phyloP scores from a whole-genome alignment of 2,797 vertebrate genomes.

The Borostomias antarcticus region DNA sequence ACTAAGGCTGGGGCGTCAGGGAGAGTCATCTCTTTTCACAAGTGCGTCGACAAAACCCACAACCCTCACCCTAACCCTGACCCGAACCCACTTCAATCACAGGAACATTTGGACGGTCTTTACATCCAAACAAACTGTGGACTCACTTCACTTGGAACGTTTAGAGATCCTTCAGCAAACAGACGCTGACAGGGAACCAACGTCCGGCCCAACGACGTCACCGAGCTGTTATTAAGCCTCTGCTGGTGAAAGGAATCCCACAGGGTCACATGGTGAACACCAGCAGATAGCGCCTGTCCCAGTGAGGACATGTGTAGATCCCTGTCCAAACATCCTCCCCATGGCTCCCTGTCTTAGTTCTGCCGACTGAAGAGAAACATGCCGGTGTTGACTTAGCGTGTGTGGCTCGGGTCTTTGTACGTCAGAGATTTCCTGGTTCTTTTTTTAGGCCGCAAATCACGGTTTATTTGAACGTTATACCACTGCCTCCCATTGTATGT shows the following conservation, averaged over 20 bases:
- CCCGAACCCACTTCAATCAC: not conserved
- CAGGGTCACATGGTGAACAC: not conserved
- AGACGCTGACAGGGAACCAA: not conserved
- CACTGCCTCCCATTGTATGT: constrained; percentile 53
- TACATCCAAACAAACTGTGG: constrained; percentile 4
- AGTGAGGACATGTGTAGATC: constrained; percentile 30
- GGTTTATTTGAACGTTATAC: constrained; percentile 53
- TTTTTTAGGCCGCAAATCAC: constrained; percentile 36
- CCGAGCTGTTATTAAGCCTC: not conserved
- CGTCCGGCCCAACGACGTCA: too few species aligned
- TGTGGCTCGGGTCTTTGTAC: constrained; percentile 50
- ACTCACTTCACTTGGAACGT: not conserved
- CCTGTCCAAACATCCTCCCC: constrained; percentile 52
- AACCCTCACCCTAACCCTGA: too few species aligned
- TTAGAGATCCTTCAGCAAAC: not conserved
- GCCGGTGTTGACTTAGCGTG: constrained; percentile 59
- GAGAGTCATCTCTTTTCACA: not conserved
- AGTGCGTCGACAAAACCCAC: too few species aligned
- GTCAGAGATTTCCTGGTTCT: constrained; percentile 49
- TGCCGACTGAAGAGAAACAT: constrained; percentile 50
- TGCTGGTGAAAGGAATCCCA: not conserved
- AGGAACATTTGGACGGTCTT: not conserved
- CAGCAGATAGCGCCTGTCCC: not conserved
- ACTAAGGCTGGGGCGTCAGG: too few species aligned
- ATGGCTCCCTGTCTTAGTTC: constrained; percentile 29